Evolutionary conservation across 37 sponge, comb jelly and placozoan genomes (phyloP).

Genomic region (Cliona cf. orientalis): DNA sequence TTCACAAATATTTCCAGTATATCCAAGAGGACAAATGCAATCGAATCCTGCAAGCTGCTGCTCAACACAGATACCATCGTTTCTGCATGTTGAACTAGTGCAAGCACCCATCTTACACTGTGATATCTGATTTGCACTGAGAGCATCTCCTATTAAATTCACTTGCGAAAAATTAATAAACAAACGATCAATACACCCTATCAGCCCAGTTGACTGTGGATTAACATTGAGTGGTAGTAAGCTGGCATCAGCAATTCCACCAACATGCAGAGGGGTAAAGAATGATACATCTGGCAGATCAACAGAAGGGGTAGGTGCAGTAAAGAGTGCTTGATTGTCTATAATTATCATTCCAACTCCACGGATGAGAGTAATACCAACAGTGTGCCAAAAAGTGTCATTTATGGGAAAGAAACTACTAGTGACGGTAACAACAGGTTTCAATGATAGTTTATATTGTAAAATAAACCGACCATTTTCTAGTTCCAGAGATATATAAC

Average conservation of each 20-base stretch:
- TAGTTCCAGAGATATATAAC: not conserved
- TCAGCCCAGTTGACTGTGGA: conserved; percentile 23
- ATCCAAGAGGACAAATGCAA: conserved; percentile 46
- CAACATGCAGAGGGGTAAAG: conserved; percentile 15
- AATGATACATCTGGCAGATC: not conserved
- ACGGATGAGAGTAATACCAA: not conserved
- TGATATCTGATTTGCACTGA: not conserved
- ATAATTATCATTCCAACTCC: not conserved
- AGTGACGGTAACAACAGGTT: not conserved
- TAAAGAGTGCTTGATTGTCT: conserved; percentile 16
- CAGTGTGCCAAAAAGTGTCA: conserved; percentile 19
- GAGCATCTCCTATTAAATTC: not conserved
- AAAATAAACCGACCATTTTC: not conserved
- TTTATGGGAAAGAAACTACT: not conserved
- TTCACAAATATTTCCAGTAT: conserved; percentile 33
- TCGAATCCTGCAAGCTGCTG: conserved; percentile 10
- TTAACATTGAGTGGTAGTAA: conserved; percentile 1
- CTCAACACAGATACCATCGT: conserved; percentile 45
- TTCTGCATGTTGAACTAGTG: conserved; percentile 15
- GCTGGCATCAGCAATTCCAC: conserved; percentile 30
- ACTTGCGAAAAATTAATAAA: not conserved
- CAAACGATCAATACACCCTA: conserved; percentile 49
- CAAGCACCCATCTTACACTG: conserved; percentile 21
- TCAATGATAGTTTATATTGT: not conserved
- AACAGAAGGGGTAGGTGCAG: not conserved